Conservation (phyloP, 2,888 invertebrate species). For the Rhabditoides inermis region DNA sequence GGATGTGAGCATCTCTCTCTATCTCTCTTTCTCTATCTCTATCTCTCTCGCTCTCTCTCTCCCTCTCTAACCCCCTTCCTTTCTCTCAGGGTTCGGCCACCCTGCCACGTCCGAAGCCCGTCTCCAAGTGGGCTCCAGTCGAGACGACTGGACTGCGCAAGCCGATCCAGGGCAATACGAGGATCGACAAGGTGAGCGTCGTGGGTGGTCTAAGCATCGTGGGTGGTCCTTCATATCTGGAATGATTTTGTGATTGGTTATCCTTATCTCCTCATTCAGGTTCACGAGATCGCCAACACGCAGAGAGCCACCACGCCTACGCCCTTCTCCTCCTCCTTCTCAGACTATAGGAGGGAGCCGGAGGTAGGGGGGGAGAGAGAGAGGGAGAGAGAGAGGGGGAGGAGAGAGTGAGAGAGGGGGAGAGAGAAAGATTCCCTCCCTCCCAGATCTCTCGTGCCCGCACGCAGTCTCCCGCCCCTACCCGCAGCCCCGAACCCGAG, state of each 20-base stretch:
- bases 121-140: conserved; percentile 28
- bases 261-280: not conserved
- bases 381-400: not conserved
- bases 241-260: not conserved
- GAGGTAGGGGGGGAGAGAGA: not conserved
- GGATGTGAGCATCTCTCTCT: too few species aligned
- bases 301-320: too few species aligned
- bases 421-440: too few species aligned
- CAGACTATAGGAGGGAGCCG: not conserved
- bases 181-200: conserved; percentile 1
- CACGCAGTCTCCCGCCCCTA: too few species aligned
- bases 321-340: too few species aligned
- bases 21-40: too few species aligned
- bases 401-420: not conserved
- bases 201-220: not conserved
- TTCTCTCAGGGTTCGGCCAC: too few species aligned
- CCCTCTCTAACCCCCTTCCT: too few species aligned
- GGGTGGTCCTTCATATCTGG: too few species aligned
- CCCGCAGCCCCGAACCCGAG: too few species aligned
- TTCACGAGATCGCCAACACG: not conserved
- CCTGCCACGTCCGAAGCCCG: conserved; percentile 27
- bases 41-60: too few species aligned
- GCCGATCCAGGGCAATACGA: not conserved
- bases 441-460: too few species aligned
- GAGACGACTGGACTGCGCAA: conserved; percentile 18